phyloP scores from a whole-genome alignment of 2,797 vertebrate species.

The Alca torda region DNA sequence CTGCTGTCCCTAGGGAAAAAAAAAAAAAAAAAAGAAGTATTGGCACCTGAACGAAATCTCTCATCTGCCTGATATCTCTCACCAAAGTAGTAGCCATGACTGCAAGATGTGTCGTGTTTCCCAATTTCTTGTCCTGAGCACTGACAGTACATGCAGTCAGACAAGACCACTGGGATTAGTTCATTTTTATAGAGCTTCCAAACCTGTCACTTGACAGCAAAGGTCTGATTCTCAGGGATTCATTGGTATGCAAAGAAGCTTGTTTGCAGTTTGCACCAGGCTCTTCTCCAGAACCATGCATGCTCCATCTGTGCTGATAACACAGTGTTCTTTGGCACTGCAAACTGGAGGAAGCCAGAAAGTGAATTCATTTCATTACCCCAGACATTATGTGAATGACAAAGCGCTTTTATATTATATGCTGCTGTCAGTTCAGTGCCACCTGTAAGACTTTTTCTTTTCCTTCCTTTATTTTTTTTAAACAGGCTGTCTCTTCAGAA shows the following conservation, averaged over 20 bases:
- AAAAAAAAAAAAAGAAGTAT: not conserved
- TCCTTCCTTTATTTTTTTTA: conserved; percentile 40
- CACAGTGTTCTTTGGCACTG: conserved; percentile 83
- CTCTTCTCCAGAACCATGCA: conserved; percentile 81
- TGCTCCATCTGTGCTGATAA: conserved; percentile 84
- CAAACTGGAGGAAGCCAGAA: conserved; percentile 79
- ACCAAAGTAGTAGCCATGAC: conserved; percentile 28
- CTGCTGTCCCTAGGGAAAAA: not conserved
- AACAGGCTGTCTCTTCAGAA: conserved; percentile 69
- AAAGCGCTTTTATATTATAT: conserved; percentile 77
- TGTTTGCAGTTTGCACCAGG: conserved; percentile 78
- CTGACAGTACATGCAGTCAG: conserved; percentile 71
- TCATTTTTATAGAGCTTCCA: conserved; percentile 72
- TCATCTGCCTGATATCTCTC: not conserved
- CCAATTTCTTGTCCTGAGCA: conserved; percentile 52
- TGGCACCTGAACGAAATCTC: conserved; percentile 2
- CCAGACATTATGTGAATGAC: conserved; percentile 82
- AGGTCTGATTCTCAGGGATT: conserved; percentile 76
- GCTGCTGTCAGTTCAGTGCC: conserved; percentile 70
- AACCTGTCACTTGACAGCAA: conserved; percentile 75
- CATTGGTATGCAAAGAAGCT: conserved; percentile 82
- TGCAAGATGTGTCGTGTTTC: conserved; percentile 18
- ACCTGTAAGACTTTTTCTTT: conserved; percentile 69
- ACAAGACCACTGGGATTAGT: conserved; percentile 72
- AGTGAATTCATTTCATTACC: conserved; percentile 82